Conservation (phyloP, 2,113 vertebrate species). For the Trichechus manatus region DNA sequence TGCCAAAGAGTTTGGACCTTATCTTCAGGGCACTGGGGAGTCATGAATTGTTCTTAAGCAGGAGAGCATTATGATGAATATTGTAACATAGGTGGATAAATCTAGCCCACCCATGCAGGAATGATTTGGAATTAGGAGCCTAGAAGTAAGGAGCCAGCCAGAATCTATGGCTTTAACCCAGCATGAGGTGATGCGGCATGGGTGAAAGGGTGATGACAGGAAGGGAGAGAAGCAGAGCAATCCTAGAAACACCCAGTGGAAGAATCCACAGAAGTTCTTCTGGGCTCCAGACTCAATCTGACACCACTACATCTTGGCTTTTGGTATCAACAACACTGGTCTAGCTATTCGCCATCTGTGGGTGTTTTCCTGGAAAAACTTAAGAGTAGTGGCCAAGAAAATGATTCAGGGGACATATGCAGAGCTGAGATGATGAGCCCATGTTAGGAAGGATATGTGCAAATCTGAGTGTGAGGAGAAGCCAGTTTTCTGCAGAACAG, state of each 20-base stretch:
- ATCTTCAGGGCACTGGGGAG: not conserved
- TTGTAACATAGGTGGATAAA: not conserved
- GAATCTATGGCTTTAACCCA: not conserved
- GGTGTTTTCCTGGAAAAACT: conserved; percentile 64
- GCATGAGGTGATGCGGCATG: too few relatives aligned
- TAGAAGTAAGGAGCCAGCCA: not conserved
- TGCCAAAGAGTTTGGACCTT: not conserved
- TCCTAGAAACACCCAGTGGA: not conserved
- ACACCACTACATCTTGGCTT: not conserved
- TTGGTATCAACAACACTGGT: not conserved
- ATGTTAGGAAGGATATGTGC: not conserved
- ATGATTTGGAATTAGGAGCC: not conserved
- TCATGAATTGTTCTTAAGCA: not conserved
- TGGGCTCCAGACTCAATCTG: not conserved
- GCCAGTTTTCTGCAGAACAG: not conserved
- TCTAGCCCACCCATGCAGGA: not conserved
- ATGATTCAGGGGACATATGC: conserved; percentile 37
- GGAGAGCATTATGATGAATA: not conserved
- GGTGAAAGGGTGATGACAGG: not conserved
- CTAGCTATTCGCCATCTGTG: conserved; percentile 55
- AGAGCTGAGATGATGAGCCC: not conserved
- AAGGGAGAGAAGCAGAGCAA: not conserved
- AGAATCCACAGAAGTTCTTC: not conserved
- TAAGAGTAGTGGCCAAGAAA: conserved; percentile 38
- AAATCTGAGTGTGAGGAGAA: not conserved